Evolutionary conservation across 2,113 vertebrate genomes (phyloP), one percentile per base, ranked within the genome.

Genomic region (Megaleporinus macrocephalus): DNA sequence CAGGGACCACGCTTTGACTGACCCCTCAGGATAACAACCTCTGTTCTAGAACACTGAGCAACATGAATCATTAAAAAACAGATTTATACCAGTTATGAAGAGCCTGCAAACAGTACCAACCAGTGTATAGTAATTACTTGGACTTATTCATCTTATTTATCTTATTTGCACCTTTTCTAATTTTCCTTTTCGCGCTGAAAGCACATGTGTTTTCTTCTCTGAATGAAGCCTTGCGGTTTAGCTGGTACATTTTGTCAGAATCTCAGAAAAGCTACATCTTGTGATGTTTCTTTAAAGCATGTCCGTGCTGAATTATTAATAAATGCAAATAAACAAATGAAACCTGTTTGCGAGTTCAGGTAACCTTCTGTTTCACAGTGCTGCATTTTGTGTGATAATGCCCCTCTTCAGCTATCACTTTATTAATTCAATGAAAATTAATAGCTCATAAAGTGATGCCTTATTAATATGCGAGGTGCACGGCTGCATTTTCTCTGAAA

Each of bases 401-500:
- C 22, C 16, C 3, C 36, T 41, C n/a, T 16, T 20, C 18, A 41
- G 30, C 65, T n/a, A 68, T 44, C 66, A 44, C 44, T 72, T 49
- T 49, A 51, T 80, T 26, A 36, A 73, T 36, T 36, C 44, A 26
- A 11, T 73, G 59, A 36, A 73, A 29, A 80, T 73, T 80, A 80
- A 80, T 73, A 63, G 18, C 79, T 24, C 29, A 44, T 53, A 26
- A 80, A 73, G 26, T 70, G 20, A 44, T 44, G 5, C 33, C 57
- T 44, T 51, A 73, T 80, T 80, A 80, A 73, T 22, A 80, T 80
- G 57, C 79, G 65, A 26, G 59, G 59, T 33, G 44, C 79, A 73
- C 30, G 16, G 24, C 22, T 41, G 78, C 55, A 80, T 73, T 80
- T 53, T 73, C 22, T 14, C 33, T 24, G 66, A 73, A 59, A 80